phyloP scores from a whole-genome alignment of 2,797 vertebrate species.

The Notolepis coatsorum region DNA sequence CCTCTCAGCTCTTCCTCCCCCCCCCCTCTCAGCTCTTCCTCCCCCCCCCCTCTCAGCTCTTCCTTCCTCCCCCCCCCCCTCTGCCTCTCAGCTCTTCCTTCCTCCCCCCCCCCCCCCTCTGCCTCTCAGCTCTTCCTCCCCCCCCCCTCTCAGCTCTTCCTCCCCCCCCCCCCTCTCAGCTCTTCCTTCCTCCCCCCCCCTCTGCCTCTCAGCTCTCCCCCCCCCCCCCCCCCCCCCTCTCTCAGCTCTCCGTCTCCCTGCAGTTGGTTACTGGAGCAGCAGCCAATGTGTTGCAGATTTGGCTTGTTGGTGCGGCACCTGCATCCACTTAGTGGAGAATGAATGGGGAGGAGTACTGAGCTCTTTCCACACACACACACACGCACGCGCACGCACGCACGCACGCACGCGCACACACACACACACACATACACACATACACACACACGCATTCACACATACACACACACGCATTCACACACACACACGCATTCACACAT shows the following conservation, averaged over 20 bases:
- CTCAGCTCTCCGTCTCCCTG: background rate
- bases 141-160: background rate
- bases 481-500: too few species aligned
- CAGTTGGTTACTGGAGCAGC: background rate
- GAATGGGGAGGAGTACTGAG: slow-evolving; percentile 6
- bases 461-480: too few species aligned
- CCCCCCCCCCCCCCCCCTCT: slow-evolving; percentile 1
- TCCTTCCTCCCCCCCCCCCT: background rate
- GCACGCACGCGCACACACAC: too few species aligned
- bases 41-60: background rate
- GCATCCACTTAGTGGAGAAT: slow-evolving; percentile 22
- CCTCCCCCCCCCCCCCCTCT: background rate
- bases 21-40: too few species aligned
- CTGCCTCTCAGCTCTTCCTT: too few species aligned
- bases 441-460: too few species aligned
- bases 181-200: background rate
- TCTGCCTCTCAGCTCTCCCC: slow-evolving; percentile 4
- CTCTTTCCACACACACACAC: slow-evolving; percentile 21
- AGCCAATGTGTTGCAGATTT: background rate
- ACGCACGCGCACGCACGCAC: too few species aligned
- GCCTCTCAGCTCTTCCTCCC: background rate
- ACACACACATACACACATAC: too few species aligned
- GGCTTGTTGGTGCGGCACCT: slow-evolving; percentile 15
- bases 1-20: slow-evolving; percentile 1
- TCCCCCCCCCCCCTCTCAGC: background rate